phyloP scores from a whole-genome alignment of 2,113 vertebrate species.

The Phalacrocorax pelagicus region DNA sequence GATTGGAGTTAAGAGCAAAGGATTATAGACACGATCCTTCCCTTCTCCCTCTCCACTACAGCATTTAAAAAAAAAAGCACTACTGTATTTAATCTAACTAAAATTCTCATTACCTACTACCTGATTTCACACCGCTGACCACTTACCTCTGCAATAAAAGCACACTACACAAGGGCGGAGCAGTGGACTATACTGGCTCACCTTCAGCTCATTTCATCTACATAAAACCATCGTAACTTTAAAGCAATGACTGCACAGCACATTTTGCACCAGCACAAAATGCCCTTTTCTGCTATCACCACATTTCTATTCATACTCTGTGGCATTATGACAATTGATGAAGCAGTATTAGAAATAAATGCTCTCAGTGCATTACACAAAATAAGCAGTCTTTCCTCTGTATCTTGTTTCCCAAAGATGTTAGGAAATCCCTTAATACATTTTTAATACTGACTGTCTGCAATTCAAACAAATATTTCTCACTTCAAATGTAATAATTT shows the following conservation, averaged over 20 bases:
- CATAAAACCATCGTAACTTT: neutral
- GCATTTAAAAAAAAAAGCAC: neutral
- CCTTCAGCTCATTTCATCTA: neutral
- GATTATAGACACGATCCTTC: neutral
- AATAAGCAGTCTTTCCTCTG: neutral
- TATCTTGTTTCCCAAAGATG: neutral
- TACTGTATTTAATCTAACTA: neutral
- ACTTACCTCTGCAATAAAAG: neutral
- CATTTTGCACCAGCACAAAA: neutral
- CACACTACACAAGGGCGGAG: neutral
- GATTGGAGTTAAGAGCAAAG: neutral
- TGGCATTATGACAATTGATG: neutral
- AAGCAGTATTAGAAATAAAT: neutral
- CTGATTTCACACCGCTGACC: rapidly evolving
- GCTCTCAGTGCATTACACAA: neutral
- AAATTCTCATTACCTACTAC: neutral
- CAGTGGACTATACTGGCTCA: neutral
- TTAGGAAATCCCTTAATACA: neutral
- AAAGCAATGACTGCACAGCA: neutral
- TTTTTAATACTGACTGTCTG: neutral
- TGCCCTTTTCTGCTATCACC: neutral
- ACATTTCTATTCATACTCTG: neutral
- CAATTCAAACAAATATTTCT: neutral
- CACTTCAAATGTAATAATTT: neutral
- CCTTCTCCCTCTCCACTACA: neutral